Base-by-base conservation (phyloP, 1,140 invertebrate species). In the Calycopis cecrops region DNA sequence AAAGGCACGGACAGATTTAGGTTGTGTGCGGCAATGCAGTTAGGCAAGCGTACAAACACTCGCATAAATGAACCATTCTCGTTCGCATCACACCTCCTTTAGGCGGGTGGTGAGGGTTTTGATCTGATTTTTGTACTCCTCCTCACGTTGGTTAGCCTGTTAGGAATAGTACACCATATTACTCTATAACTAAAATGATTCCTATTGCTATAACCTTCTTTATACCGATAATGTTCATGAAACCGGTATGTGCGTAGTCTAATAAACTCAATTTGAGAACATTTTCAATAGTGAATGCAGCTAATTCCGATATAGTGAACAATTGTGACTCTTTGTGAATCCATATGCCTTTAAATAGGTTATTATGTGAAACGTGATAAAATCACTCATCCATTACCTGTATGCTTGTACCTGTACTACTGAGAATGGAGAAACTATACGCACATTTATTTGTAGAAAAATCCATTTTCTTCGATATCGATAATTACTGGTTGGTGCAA, bases 101-200 rank as follows among this genome's bases (percentile, higher is more conserved):
- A 99, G 96, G 90, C 98, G 96, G 88, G 96, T 96, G 83, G 96
- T 98, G 88, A 99, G 92, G 88, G 97, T 98, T 93, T 99, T 98
- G 92, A 99, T 99, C 92, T 99, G 98, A 90, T 98, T 97, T 92
- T 99, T 99, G 93, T 99, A 99, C 88, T 98, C 97, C 92, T 99
- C 98, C 91, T 99, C 98, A 88, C 98, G 96, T 93, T 99, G 98
- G 91, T 98, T 98, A 90, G 98, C 97, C 98, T 99, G 92, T 75
- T 62, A 73, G 55, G 57, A 82, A 86, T 62, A 52, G 63, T 73
- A 69, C 50, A 67, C 58, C 69, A 59, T 52, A 58, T 56, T 44
- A 60, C 18, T 60, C 35, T 60, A 52, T 55, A 49, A 44, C 35
- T 44, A 53, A 47, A 21, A 53, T 33, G 17, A 44, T 28, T 9